Base-by-base conservation (phyloP, 1,140 invertebrate genomes). In the Pogonomyrmex barbatus region DNA sequence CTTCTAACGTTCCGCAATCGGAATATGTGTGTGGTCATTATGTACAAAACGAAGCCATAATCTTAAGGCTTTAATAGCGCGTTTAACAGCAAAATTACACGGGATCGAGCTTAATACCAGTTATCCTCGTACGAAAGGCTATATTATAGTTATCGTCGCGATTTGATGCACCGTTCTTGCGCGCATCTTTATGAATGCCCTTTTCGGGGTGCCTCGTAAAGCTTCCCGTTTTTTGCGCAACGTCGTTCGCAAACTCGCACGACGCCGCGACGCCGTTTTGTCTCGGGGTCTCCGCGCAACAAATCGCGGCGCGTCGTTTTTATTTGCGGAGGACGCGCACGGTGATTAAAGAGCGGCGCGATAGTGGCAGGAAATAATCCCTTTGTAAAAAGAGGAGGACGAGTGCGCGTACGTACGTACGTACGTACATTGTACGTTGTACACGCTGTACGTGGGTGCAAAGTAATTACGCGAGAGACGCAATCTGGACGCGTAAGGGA, bases 361-460 rank as follows among this genome's bases (percentile, higher is more conserved):
- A 81, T 81, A 81, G 78, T 81, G 78, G 78, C 78, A 81, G 78
- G 78, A 81, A 70, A 81, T 81, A 70, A 81, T 39, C 65, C 50
- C 52, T 81, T 81, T 81, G 78, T 65, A 70, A 81, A 81, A 68
- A 81, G 47, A 58, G 65, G 36, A 70, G 65, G 36, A 70, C 52
- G 65, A 70, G 50, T 70, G 17, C 58, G 14, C 65, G 47, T 42
- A 33, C 58, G 17, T 50, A 24, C 24, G 17, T 50, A 24, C 24
- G 24, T 24, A 24, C 36, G 75, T 78, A 17, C 24, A 14, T 30
- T 50, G 65, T 68, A 68, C 10, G n/a, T 50, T 68, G 65, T 68
- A 68, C 42, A 30, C 24, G 24, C 17, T 12, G 77, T 81, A 81
- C 65, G 78, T 70, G 78, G 78, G 63, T 58, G 65, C 65, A 81